Percentiles rank a stretch among this genome's conserved stretches.
Evolutionary conservation across 2,797 vertebrate genomes (phyloP).

Genomic region (Podarcis siculus): DNA sequence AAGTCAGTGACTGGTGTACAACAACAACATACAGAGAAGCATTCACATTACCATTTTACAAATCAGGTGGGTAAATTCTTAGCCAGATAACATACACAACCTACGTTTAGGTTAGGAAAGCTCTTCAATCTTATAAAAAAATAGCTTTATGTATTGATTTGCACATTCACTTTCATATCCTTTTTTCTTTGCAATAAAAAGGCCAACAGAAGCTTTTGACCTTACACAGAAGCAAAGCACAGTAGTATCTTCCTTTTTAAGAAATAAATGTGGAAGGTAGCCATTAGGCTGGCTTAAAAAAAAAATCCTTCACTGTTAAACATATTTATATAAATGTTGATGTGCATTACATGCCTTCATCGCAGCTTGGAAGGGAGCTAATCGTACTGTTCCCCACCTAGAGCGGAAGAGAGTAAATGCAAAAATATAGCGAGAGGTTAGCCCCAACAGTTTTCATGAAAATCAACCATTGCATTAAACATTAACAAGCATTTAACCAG

Average conservation of each 20-base stretch:
- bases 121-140: not conserved
- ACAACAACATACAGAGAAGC: slow-evolving; percentile 56
- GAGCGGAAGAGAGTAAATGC: not conserved
- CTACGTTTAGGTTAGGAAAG: not conserved
- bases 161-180: not conserved
- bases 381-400: not conserved
- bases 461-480: not conserved
- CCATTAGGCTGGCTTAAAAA: not conserved
- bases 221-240: not conserved
- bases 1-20: slow-evolving; percentile 30
- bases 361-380: not conserved
- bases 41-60: slow-evolving; percentile 53
- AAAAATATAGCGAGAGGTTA: not conserved
- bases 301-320: not conserved
- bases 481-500: not conserved
- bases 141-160: not conserved
- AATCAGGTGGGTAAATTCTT: slow-evolving; percentile 26
- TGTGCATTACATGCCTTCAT: not conserved
- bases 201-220: not conserved
- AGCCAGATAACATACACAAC: not conserved
- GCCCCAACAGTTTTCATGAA: not conserved
- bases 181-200: not conserved
- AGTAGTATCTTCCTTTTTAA: not conserved
- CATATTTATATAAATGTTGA: not conserved
- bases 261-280: not conserved